Evolutionary conservation across 2,797 vertebrate species (phyloP).

Genomic region (Platalea minor): DNA sequence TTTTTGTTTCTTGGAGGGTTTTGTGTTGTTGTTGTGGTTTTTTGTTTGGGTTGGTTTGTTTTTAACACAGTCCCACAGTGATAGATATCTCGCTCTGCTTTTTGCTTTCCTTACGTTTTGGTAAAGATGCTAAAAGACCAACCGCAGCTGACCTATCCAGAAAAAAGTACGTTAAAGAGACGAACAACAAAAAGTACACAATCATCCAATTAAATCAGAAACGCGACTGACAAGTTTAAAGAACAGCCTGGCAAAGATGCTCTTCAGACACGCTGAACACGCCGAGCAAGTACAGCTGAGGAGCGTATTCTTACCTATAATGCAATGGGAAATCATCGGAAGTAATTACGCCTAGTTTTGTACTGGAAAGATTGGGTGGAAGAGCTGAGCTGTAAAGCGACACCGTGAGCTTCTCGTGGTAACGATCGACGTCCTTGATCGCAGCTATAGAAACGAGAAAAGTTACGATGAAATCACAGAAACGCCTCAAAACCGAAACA

Average conservation of each 20-base stretch:
- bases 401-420: constrained; percentile 91
- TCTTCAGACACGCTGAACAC: neutral
- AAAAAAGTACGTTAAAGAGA: neutral
- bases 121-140: neutral
- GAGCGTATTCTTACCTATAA: constrained; percentile 79
- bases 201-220: neutral
- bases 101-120: neutral
- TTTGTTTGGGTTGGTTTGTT: no score
- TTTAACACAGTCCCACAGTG: neutral
- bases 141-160: neutral
- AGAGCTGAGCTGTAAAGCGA: constrained; percentile 87
- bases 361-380: constrained; percentile 74
- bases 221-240: neutral
- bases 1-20: neutral
- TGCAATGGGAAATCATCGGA: constrained; percentile 90
- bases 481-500: rapidly evolving
- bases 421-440: constrained; percentile 95
- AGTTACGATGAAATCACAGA: neutral
- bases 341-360: constrained; percentile 89
- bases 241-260: neutral
- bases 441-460: constrained; percentile 76
- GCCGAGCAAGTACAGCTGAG: neutral
- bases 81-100: neutral
- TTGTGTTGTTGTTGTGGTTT: no score
- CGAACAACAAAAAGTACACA: neutral